phyloP scores from a whole-genome alignment of 2,797 vertebrate species.

The Mus caroli region DNA sequence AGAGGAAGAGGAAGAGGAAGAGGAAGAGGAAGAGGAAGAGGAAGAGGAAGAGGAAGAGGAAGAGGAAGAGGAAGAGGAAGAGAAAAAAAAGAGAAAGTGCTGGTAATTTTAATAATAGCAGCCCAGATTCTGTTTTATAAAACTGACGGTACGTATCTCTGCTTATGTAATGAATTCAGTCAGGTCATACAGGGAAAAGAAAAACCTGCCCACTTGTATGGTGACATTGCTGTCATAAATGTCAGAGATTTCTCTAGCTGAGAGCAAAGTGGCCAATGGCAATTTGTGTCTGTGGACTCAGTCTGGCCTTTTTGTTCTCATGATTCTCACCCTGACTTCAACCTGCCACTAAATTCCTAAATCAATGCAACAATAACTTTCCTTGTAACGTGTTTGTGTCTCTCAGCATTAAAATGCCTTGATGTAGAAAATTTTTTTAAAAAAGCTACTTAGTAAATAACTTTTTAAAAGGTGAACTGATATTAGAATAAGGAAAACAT shows the following conservation, averaged over 20 bases:
- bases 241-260: background rate
- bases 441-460: background rate
- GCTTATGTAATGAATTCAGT: background rate
- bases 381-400: background rate
- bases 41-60: background rate
- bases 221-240: background rate
- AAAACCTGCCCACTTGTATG: background rate
- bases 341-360: too few relatives aligned
- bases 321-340: background rate
- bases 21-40: too few relatives aligned
- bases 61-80: background rate
- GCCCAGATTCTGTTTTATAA: background rate
- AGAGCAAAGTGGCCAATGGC: background rate
- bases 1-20: too few relatives aligned
- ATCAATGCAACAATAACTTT: background rate
- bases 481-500: background rate
- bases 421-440: background rate
- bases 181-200: background rate
- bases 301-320: too few relatives aligned
- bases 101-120: background rate
- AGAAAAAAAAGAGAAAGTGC: background rate
- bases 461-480: background rate
- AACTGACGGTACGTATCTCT: background rate
- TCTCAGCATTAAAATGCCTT: background rate
- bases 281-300: background rate